A percentile compares a stretch with the other conserved stretches of the same genome.
phyloP scores from a whole-genome alignment of 2,888 invertebrate species.

The Strigamia crassipes region DNA sequence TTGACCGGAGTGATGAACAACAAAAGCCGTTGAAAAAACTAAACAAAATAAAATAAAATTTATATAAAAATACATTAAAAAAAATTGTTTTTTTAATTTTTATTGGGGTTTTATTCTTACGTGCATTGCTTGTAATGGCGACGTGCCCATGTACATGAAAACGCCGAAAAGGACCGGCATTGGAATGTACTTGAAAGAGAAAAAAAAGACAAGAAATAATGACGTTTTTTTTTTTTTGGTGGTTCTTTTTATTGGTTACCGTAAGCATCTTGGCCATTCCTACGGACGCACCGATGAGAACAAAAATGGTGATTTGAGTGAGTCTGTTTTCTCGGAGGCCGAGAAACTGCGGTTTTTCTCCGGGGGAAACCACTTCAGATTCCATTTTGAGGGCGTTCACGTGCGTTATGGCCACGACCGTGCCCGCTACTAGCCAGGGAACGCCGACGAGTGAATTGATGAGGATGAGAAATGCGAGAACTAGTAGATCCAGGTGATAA shows the following conservation, averaged over 20 bases:
- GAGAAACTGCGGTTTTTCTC: conserved; percentile 62
- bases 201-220: background rate
- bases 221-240: background rate
- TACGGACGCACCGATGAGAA: conserved; percentile 44
- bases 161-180: conserved; percentile 46
- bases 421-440: conserved; percentile 64
- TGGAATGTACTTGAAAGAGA: conserved; percentile 43
- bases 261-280: conserved; percentile 46
- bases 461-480: conserved; percentile 60
- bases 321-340: conserved; percentile 56
- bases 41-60: too few relatives aligned
- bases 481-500: conserved; percentile 63
- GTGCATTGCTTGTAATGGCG: conserved; percentile 45
- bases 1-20: conserved; percentile 45
- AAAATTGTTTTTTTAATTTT: background rate
- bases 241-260: too few relatives aligned
- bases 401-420: conserved; percentile 63
- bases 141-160: conserved; percentile 47
- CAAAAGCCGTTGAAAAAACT: conserved; percentile 45
- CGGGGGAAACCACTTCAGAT: conserved; percentile 61
- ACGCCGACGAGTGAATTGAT: conserved; percentile 61
- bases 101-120: conserved; percentile 24
- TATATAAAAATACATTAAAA: background rate
- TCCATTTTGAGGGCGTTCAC: conserved; percentile 61
- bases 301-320: conserved; percentile 46